These are phyloP conservation scores for Drosophila borborema DNA, from an alignment of 2,888 invertebrate species.

Conservation along the genomic window DNA sequence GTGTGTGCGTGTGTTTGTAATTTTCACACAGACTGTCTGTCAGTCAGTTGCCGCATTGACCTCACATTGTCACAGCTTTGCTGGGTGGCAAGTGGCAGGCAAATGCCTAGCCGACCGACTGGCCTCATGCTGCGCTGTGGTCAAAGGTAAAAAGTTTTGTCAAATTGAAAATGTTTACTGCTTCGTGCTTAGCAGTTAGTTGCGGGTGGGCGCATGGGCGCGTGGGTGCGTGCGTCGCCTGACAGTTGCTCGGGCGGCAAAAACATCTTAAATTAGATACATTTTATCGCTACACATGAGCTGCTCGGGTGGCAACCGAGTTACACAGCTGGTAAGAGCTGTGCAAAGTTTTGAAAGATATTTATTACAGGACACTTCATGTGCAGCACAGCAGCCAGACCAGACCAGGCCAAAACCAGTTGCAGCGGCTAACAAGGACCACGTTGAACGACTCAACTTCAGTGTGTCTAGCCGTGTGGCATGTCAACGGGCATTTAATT, in stretches of 20 bases:
- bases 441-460: constrained; percentile 10
- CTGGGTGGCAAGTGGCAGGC: constrained; percentile 14
- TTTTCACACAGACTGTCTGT: constrained; percentile 40
- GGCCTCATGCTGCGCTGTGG: constrained; percentile 57
- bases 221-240: neutral
- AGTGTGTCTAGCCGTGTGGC: constrained; percentile 42
- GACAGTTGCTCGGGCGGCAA: constrained; percentile 69
- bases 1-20: constrained; percentile 28
- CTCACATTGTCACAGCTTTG: constrained; percentile 68
- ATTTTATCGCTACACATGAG: constrained; percentile 78
- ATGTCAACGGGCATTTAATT: constrained; percentile 78
- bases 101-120: constrained; percentile 3
- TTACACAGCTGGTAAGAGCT: constrained; percentile 33
- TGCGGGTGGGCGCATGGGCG: constrained; percentile 4
- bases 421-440: constrained; percentile 25
- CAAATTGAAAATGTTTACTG: constrained; percentile 81
- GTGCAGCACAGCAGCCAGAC: constrained; percentile 29
- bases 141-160: constrained; percentile 81
- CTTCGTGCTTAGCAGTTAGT: constrained; percentile 58
- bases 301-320: constrained; percentile 21
- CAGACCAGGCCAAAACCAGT: neutral
- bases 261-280: constrained; percentile 80
- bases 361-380: constrained; percentile 78
- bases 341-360: constrained; percentile 73
- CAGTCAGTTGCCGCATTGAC: constrained; percentile 75